Conservation (phyloP, 1,140 invertebrate species). For the Brachionus rotundiformis region DNA sequence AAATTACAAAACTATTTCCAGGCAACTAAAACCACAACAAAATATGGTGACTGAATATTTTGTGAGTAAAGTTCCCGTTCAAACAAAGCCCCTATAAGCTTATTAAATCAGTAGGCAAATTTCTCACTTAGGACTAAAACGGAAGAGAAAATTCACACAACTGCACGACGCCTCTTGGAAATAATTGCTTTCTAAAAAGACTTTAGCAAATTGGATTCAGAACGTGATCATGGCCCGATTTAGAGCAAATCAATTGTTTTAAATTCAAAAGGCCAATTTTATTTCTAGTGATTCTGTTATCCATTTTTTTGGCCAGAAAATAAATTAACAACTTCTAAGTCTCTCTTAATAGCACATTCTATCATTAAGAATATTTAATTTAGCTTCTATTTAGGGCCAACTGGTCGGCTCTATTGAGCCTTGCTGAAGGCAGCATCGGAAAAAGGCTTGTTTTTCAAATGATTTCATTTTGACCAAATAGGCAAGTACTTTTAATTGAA, state of each 20-base stretch:
- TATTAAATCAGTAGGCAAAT: not conserved
- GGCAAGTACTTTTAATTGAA: not conserved
- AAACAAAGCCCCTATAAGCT: not conserved
- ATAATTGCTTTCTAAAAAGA: slow-evolving; percentile 8
- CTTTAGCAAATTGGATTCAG: not conserved
- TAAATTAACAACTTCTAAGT: slow-evolving; percentile 3
- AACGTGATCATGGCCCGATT: not conserved
- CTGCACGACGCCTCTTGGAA: not conserved
- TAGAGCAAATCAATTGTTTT: slow-evolving; percentile 10
- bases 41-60: not conserved
- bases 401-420: not conserved
- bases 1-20: slow-evolving; percentile 35
- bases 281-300: slow-evolving; percentile 39
- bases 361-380: not conserved
- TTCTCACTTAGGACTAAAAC: not conserved
- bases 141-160: not conserved
- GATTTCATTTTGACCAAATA: not conserved
- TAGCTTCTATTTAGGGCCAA: not conserved
- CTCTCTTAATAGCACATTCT: slow-evolving; percentile 1
- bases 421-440: not conserved
- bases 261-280: slow-evolving; percentile 39
- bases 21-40: slow-evolving; percentile 22
- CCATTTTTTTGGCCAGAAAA: not conserved
- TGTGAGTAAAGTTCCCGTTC: not conserved
- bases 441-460: not conserved